These are phyloP conservation scores for Agriotes lineatus DNA, from an alignment of 2,888 invertebrate species.

Conservation along the genomic window DNA sequence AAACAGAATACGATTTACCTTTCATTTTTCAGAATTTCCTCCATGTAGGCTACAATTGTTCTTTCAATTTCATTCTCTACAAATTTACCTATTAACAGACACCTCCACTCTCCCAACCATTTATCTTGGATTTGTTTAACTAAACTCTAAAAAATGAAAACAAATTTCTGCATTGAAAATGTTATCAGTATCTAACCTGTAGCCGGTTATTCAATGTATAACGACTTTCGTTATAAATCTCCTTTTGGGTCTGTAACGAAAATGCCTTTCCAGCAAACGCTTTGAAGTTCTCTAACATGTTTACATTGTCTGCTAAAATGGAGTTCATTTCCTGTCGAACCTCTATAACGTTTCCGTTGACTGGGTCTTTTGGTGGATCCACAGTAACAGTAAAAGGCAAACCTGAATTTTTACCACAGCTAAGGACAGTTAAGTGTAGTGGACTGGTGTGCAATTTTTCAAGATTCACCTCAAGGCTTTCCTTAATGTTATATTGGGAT, in stretches of 20 bases:
- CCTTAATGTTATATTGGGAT: slow-evolving; percentile 57
- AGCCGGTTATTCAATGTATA: slow-evolving; percentile 40
- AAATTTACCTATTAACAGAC: slow-evolving; percentile 73
- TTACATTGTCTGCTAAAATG: slow-evolving; percentile 53
- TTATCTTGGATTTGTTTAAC: slow-evolving; percentile 72
- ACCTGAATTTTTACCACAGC: slow-evolving; percentile 56
- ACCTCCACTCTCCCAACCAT: slow-evolving; percentile 76
- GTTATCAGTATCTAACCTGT: slow-evolving; percentile 31
- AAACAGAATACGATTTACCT: slow-evolving; percentile 31
- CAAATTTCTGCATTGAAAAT: background rate
- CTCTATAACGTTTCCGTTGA: slow-evolving; percentile 46
- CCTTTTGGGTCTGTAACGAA: slow-evolving; percentile 50
- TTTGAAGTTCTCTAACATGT: slow-evolving; percentile 46
- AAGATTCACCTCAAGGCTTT: slow-evolving; percentile 51
- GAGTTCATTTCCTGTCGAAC: slow-evolving; percentile 54
- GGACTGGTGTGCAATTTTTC: slow-evolving; percentile 54
- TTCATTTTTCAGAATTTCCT: no score
- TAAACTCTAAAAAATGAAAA: slow-evolving; percentile 70
- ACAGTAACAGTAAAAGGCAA: slow-evolving; percentile 58
- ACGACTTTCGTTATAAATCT: slow-evolving; percentile 47
- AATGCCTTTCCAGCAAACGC: slow-evolving; percentile 7
- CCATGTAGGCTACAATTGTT: no score
- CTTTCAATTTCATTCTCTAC: slow-evolving; percentile 65
- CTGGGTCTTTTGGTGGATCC: slow-evolving; percentile 51
- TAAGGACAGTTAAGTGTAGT: slow-evolving; percentile 59